Percentiles rank a stretch among this genome's conserved stretches.
These are phyloP conservation scores for Taenaris catops DNA, from an alignment of 2,888 invertebrate genomes.

Conservation along the genomic window DNA sequence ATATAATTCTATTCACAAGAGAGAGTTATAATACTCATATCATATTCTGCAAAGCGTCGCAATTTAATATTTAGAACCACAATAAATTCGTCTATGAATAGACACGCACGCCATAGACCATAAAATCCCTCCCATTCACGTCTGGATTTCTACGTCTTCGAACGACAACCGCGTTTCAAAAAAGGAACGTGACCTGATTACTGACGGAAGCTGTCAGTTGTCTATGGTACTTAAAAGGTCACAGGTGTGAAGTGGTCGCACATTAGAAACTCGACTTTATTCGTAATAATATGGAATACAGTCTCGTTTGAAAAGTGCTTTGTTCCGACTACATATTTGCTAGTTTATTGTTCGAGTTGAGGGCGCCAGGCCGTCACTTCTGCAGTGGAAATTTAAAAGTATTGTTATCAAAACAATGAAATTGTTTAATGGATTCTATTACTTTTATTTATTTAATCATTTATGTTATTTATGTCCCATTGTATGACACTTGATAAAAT, in stretches of 20 bases:
- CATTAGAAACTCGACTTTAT: conserved; percentile 38
- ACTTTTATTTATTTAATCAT: no score
- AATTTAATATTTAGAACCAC: conserved; percentile 21
- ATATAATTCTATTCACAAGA: no score
- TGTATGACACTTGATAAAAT: no score
- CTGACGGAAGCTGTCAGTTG: conserved; percentile 69
- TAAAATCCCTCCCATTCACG: conserved; percentile 29
- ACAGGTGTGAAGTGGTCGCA: conserved; percentile 35
- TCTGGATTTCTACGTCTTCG: conserved; percentile 33
- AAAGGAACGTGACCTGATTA: conserved; percentile 77
- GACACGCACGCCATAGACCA: conserved; percentile 25
- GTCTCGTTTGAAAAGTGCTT: conserved; percentile 30
- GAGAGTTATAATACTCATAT: no score
- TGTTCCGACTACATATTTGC: conserved; percentile 35
- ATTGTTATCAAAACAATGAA: conserved; percentile 31
- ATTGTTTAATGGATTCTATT: no score
- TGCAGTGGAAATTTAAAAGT: conserved; percentile 41
- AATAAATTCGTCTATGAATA: conserved; percentile 32
- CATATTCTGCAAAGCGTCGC: no score
- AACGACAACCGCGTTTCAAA: conserved; percentile 57
- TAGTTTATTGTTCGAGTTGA: conserved; percentile 51
- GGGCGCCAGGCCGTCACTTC: conserved; percentile 41
- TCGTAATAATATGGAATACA: conserved; percentile 28
- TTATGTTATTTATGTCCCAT: no score
- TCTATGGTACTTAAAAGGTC: conserved; percentile 49